phyloP scores from a whole-genome alignment of 1,140 invertebrate genomes.

The Apis florea region DNA sequence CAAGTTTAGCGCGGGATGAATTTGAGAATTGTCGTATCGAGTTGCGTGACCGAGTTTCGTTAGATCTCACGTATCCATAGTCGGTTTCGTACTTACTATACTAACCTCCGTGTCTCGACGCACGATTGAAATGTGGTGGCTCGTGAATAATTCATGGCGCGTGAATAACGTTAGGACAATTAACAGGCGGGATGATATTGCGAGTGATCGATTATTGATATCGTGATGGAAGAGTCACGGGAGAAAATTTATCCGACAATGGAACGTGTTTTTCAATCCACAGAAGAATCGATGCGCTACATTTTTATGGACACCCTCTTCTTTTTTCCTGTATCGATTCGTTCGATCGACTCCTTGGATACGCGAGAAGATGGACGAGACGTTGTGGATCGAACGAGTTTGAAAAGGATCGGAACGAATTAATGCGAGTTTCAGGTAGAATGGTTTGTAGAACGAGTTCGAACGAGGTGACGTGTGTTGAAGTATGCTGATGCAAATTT shows the following conservation, averaged over 20 bases:
- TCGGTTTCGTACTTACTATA: background rate
- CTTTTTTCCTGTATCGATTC: background rate
- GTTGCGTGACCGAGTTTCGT: slow-evolving; percentile 15
- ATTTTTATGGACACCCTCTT: too few species aligned
- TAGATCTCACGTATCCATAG: background rate
- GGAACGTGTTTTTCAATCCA: too few species aligned
- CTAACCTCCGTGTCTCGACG: background rate
- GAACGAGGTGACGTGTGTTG: background rate
- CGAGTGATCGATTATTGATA: background rate
- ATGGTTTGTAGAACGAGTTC: background rate
- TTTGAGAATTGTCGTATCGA: slow-evolving; percentile 51
- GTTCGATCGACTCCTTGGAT: background rate
- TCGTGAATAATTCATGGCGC: background rate
- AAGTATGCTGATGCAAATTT: background rate
- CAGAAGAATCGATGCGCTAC: too few species aligned
- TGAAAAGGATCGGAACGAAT: background rate
- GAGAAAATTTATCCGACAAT: background rate
- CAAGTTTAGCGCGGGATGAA: slow-evolving; percentile 36
- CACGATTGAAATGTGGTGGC: background rate
- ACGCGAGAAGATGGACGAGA: background rate
- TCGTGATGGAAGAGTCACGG: too few species aligned
- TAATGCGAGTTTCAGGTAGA: background rate
- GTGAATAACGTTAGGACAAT: slow-evolving; percentile 16
- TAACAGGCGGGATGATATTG: background rate
- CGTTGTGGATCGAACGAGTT: background rate